phyloP scores from a whole-genome alignment of 92 coral and sea anemone genomes.

The Epizoanthus scotinus region DNA sequence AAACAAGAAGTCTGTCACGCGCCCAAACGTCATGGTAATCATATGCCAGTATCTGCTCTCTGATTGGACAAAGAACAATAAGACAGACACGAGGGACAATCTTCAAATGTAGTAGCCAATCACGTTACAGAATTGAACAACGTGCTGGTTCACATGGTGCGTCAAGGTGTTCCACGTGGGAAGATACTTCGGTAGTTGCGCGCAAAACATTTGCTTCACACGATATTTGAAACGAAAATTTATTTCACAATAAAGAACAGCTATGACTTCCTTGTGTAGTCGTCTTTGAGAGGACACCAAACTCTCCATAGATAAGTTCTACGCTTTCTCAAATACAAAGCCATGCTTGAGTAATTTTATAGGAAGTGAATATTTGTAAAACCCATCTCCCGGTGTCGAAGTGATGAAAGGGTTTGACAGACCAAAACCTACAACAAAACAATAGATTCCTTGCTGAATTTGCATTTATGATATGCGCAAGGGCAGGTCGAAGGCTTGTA shows the following conservation, averaged over 20 bases:
- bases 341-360: slow-evolving; percentile 15
- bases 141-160: slow-evolving; percentile 96
- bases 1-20: slow-evolving; percentile 99
- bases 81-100: slow-evolving; percentile 77
- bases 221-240: slow-evolving; percentile 14
- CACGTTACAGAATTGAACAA: slow-evolving; percentile 54
- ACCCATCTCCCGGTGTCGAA: slow-evolving; percentile 20
- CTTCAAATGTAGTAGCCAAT: slow-evolving; percentile 61
- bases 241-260: slow-evolving; percentile 7
- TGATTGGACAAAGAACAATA: slow-evolving; percentile 79
- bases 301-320: neutral
- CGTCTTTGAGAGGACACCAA: neutral
- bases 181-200: slow-evolving; percentile 48
- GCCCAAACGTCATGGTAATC: slow-evolving; percentile 99
- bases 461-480: neutral
- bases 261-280: neutral
- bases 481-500: slow-evolving; percentile 23
- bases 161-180: slow-evolving; percentile 94
- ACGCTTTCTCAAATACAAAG: neutral
- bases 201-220: slow-evolving; percentile 32
- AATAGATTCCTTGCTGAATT: neutral
- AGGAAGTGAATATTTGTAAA: slow-evolving; percentile 25
- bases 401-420: slow-evolving; percentile 23
- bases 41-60: slow-evolving; percentile 55
- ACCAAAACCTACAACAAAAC: neutral